A percentile compares a stretch with the other conserved stretches of the same genome.
Evolutionary conservation across 1,140 invertebrate species (phyloP).

Genomic region (Magallana angulata): DNA sequence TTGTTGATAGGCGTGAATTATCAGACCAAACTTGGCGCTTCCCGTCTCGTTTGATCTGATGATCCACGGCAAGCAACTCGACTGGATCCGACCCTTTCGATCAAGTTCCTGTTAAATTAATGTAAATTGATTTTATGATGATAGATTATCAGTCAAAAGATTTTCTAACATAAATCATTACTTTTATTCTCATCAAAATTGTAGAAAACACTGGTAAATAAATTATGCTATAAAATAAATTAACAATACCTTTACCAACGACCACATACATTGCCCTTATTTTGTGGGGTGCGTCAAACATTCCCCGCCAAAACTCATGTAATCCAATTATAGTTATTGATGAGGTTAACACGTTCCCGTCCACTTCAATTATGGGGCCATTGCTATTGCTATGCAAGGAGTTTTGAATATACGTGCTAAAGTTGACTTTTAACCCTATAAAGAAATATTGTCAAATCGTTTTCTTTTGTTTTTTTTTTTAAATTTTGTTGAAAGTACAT

Average conservation of each 20-base stretch:
- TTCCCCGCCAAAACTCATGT: neutral
- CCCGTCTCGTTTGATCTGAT: neutral
- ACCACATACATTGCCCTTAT: neutral
- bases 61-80: neutral
- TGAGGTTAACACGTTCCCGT: neutral
- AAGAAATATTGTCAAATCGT: neutral
- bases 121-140: too few relatives aligned
- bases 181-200: too few relatives aligned
- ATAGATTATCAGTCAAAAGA: too few relatives aligned
- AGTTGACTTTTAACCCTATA: neutral
- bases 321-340: neutral
- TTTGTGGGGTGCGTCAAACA: neutral
- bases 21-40: neutral
- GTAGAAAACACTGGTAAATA: too few relatives aligned
- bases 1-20: too few relatives aligned
- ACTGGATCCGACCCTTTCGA: neutral
- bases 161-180: too few relatives aligned
- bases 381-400: neutral
- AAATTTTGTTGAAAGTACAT: too few relatives aligned
- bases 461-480: too few relatives aligned
- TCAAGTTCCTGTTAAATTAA: neutral
- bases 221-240: neutral
- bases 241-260: neutral
- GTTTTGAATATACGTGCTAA: neutral
- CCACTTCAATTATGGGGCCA: neutral